Percentiles rank a stretch among this genome's conserved stretches.
These are phyloP conservation scores for Characodon lateralis DNA, from an alignment of 2,797 vertebrate genomes.

Conservation along the genomic window DNA sequence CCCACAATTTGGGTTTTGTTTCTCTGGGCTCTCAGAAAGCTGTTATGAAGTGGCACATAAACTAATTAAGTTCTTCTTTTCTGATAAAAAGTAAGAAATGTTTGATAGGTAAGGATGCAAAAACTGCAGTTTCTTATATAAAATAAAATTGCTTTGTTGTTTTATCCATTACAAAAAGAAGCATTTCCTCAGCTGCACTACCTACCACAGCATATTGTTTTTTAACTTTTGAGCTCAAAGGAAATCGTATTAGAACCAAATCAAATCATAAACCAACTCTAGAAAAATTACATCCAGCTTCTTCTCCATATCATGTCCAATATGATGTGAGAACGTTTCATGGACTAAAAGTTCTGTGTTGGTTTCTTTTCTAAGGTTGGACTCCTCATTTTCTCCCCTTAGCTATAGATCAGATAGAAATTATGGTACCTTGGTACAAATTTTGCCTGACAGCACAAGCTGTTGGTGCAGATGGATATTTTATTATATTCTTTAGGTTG, in stretches of 20 bases:
- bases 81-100: background rate
- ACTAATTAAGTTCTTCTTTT: background rate
- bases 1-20: slow-evolving; percentile 5
- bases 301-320: background rate
- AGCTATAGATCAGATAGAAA: background rate
- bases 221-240: slow-evolving; percentile 5
- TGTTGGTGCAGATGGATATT: too few species aligned
- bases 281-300: background rate
- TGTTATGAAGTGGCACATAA: background rate
- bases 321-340: background rate
- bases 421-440: background rate
- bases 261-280: background rate
- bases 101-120: background rate
- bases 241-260: background rate
- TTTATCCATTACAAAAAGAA: background rate
- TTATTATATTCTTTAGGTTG: too few species aligned
- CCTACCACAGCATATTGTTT: slow-evolving; percentile 1
- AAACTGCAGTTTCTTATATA: background rate
- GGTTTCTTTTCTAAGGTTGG: background rate
- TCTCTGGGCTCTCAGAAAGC: background rate
- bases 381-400: background rate
- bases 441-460: too few species aligned
- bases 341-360: background rate
- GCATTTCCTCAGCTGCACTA: background rate
- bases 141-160: slow-evolving; percentile 2